Base-by-base conservation (phyloP, 2,113 vertebrate genomes). In the Cryptotis parvus region DNA sequence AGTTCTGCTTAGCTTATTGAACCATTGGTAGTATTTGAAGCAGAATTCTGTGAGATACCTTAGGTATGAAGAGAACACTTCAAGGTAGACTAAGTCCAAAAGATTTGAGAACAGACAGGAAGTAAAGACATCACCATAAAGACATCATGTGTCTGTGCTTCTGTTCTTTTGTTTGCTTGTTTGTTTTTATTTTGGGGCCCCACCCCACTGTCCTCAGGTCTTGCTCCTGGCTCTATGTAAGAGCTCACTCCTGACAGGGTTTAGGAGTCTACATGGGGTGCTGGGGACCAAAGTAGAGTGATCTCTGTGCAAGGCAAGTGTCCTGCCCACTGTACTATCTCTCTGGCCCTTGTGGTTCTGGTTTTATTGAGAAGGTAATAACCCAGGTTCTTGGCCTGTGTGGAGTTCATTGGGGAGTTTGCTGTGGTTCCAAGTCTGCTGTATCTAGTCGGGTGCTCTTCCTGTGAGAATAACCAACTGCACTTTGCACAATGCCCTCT, bases 351-450 rank as follows among this genome's bases (percentile, higher is more conserved):
- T 4, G 1, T 14, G 15, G 27, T 29, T 16, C 29, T 58, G 15
- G 4, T 63, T 80, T 77, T 52, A 6, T 27, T 29, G 43, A 43
- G 33, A 81, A 87, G 41, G 65, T 18, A 61, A 12, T 0, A 74
- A 4, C 16, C 6, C 0, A 63, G 68, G 31, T 29, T 39, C 41
- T 69, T 29, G 31, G 14, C 27, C 66, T 74, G 10, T 20, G n/a
- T 65, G 24, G 52, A 65, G 24, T 20, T 43, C 24, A 9, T 1
- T 16, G 18, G 66, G 66, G 33, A 31, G 31, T 37, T 76, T 29
- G 9, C 22, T 43, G 1, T 39, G 12, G 2, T 43, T 31, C 16
- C 7, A 9, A 8, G 0, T n/a, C 6, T 15, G n/a, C 61, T 2
- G 8, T 31, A 26, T 33, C 66, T 18, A 3, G 27, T 10, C 45